Evolutionary conservation across 2,113 vertebrate genomes (phyloP), one percentile per base, ranked within the genome.

Genomic region (Marcusenius ussheri): DNA sequence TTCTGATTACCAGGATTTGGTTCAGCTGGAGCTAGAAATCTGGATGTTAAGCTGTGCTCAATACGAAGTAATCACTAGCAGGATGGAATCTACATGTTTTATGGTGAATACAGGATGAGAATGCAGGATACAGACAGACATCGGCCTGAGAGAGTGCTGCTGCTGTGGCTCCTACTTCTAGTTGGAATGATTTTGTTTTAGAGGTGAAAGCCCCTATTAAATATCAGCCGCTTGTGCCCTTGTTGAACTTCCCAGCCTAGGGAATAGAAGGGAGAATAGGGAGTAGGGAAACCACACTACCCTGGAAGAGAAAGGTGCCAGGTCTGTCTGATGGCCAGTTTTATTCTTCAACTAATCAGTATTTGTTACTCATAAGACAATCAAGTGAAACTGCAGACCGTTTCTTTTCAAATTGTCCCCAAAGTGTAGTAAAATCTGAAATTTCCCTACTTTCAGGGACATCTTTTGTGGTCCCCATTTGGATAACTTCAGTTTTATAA

Each of bases 81-180:
- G 0, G 96, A 96, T 3, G 96, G 96, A 90, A 94, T 94, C 0
- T 97, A 97, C 0, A 45, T 96, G 56, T 95, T 97, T 49, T 97
- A 96, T 0, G 97, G 97, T 0, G 95, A 97, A 90, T 97, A 96
- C 88, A 97, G 95, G 0, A 66, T 97, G 88, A 96, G 96, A 3
- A 97, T 96, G 0, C 90, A 96, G 91, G 96, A 97, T 89, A 96
- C 96, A 92, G 96, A 97, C 93, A 95, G 96, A 97, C 93, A 95
- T 97, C 56, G 95, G 93, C 1, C 92, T 96, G 93, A 95, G 91
- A 96, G 96, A 58, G 94, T 92, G 0, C 93, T 96, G 90, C 85
- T 97, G 90, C 91, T 95, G 11, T 97, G 97, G 93, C 42, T 97
- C 96, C 31, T 96, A 96, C 0, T 58, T n/a, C 21, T 21, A 24